Conservation (phyloP, 2,797 vertebrate genomes). For the Hydrolagus colliei region DNA sequence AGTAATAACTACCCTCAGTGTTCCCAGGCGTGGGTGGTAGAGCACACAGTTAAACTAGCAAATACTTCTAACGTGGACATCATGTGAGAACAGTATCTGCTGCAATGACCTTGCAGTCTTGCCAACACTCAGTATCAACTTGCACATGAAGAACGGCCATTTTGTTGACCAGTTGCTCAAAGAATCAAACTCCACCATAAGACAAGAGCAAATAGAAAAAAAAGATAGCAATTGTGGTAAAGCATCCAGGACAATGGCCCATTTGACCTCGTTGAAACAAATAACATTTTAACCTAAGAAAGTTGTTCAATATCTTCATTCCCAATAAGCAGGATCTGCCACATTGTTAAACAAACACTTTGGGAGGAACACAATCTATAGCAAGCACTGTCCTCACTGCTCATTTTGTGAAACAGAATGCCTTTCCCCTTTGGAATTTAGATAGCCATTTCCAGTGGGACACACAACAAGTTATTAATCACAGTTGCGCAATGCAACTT, state of each 20-base stretch:
- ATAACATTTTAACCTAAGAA: background rate
- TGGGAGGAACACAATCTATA: background rate
- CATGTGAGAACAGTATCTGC: too few relatives aligned
- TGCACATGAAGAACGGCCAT: background rate
- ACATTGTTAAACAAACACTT: background rate
- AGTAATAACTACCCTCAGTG: background rate
- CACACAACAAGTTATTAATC: background rate
- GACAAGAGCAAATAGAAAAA: background rate
- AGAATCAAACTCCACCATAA: background rate
- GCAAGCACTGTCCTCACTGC: background rate
- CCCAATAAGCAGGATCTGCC: background rate
- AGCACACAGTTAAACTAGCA: background rate
- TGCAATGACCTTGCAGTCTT: background rate
- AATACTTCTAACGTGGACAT: too few relatives aligned
- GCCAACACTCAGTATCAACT: background rate
- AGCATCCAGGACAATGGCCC: background rate
- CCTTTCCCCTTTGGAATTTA: background rate
- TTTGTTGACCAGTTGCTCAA: background rate
- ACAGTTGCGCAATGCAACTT: background rate
- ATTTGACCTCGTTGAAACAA: background rate
- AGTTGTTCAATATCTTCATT: background rate
- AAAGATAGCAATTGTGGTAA: background rate
- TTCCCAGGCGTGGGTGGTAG: too few relatives aligned
- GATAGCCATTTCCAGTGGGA: constrained; percentile 11
- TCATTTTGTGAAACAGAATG: background rate